Percentiles rank a stretch among this genome's conserved stretches.
Conservation (phyloP, 2,888 invertebrate species). For the Blastobasis adustella region DNA sequence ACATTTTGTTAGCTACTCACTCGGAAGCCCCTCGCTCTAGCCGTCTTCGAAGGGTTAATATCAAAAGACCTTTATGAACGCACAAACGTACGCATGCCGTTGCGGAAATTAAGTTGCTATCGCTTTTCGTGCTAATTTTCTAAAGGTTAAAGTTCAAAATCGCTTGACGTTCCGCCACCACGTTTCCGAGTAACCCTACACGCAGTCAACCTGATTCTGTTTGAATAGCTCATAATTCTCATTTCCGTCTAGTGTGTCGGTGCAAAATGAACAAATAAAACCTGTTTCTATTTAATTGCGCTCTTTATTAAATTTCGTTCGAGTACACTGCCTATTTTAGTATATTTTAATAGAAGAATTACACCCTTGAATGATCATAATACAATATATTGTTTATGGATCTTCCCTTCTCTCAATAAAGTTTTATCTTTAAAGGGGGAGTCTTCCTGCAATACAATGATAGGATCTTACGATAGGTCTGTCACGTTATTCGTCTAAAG, state of each 20-base stretch:
- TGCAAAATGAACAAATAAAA: slow-evolving; percentile 25
- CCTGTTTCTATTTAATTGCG: slow-evolving; percentile 31
- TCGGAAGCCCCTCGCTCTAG: slow-evolving; percentile 24
- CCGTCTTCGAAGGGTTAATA: slow-evolving; percentile 29
- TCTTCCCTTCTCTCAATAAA: too few species aligned
- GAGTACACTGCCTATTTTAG: background rate
- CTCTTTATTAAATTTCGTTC: slow-evolving; percentile 23
- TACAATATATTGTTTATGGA: too few species aligned
- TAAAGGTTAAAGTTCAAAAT: too few species aligned
- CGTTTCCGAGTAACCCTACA: slow-evolving; percentile 1
- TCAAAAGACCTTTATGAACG: slow-evolving; percentile 24
- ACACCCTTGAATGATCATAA: background rate
- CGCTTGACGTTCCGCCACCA: too few species aligned
- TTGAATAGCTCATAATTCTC: slow-evolving; percentile 40
- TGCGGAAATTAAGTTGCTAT: too few species aligned
- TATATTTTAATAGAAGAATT: slow-evolving; percentile 13
- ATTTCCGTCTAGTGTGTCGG: slow-evolving; percentile 24
- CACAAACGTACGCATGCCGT: too few species aligned
- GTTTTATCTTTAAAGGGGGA: too few species aligned
- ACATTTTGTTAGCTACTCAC: slow-evolving; percentile 37
- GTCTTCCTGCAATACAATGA: too few species aligned
- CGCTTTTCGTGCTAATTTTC: too few species aligned
- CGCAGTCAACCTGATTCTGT: slow-evolving; percentile 24
- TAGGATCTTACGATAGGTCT: too few species aligned
- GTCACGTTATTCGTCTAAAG: too few species aligned